Conservation (phyloP, 2,888 invertebrate species). For the Auanema sp. region DNA sequence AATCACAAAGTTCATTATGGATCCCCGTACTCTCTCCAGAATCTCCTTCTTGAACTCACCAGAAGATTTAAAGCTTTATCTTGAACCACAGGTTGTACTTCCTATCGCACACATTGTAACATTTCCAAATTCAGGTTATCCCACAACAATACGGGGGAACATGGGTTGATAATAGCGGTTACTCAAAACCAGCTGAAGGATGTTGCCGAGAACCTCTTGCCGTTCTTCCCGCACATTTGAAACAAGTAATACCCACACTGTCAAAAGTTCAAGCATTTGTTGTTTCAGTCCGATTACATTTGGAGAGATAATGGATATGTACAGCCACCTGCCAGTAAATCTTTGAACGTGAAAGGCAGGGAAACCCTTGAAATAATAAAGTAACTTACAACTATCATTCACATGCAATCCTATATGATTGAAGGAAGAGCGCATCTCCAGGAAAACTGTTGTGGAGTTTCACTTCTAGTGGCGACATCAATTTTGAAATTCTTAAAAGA, state of each 20-base stretch:
- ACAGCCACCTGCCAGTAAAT: constrained; percentile 26
- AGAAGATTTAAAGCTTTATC: constrained; percentile 47
- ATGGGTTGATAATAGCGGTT: constrained; percentile 51
- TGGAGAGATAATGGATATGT: constrained; percentile 29
- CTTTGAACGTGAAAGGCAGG: constrained; percentile 15
- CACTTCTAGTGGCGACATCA: constrained; percentile 51
- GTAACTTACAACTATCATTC: no score
- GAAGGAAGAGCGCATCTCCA: constrained; percentile 34
- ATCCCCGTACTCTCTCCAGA: constrained; percentile 47
- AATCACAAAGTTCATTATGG: constrained; percentile 42
- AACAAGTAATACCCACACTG: no score
- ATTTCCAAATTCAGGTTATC: constrained; percentile 29
- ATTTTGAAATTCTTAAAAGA: constrained; percentile 50
- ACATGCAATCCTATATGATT: constrained; percentile 13
- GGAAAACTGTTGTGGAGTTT: constrained; percentile 54
- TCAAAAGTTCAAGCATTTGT: not conserved
- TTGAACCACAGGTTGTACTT: constrained; percentile 32
- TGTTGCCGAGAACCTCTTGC: constrained; percentile 22
- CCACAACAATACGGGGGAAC: constrained; percentile 53
- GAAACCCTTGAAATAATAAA: no score
- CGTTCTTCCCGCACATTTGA: constrained; percentile 1
- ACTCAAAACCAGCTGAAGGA: constrained; percentile 42
- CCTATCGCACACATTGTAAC: not conserved
- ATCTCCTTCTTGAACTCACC: constrained; percentile 45
- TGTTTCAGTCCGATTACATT: constrained; percentile 26